Evolutionary conservation across 2,888 invertebrate species (phyloP), one percentile per base, ranked within the genome.

Genomic region (Cryptophagus acutangulus): DNA sequence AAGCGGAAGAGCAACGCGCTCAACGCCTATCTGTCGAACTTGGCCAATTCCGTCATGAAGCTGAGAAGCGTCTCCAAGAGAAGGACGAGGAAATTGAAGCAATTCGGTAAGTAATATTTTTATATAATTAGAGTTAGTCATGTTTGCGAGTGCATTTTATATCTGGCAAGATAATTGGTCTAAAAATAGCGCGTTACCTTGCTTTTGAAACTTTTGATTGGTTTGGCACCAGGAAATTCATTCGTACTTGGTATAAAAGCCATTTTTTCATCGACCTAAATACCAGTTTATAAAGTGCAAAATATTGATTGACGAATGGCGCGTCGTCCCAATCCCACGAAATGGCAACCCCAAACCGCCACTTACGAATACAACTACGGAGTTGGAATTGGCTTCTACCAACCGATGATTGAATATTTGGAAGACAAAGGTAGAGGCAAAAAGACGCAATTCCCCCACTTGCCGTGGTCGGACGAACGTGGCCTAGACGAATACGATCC

Each of bases 1-100:
- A 94, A 77, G 91, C 92, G 66, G 95, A 95, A 73, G 99, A 99
- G 72, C 90, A 90, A 73, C 90, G 97, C 61, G 77, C 90, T 54
- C 90, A 92, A 75, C 86, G 95, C 66, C 77, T 97, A 72, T 76
- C 91, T 48, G 84, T 95, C 58, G 97, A 97, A 69, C 81, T 95
- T 63, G 87, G 85, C 57, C 89, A 88, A 73, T 88, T 92, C 79
- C 89, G 95, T 63, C 90, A 93, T 70, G 97, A 99, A 64, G 89
- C 91, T 67, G 99, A 99, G 74, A 91, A 91, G 71, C 88, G 96
- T 65, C 79, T 99, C 62, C 84, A 87, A 57, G 95, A 96, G 77
- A 97, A 97, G 81, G 97, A 97, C 60, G 97, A 99, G 70, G 97
- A 99, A 76, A 85, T 99, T 67, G 97, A 99, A 75, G 77, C 83